Conservation (phyloP, 2,113 vertebrate genomes). For the Bufo gargarizans region DNA sequence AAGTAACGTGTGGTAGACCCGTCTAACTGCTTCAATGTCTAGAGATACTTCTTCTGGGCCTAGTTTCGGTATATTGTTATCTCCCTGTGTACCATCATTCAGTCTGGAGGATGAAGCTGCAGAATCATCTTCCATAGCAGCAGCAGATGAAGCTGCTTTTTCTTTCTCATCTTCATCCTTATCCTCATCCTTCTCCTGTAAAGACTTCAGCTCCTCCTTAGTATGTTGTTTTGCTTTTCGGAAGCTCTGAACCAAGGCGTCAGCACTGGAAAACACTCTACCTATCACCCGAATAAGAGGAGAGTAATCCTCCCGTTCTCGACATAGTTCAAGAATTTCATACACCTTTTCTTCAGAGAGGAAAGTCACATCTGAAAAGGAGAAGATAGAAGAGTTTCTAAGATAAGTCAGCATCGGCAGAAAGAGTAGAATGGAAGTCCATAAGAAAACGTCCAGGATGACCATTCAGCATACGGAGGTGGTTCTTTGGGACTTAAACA, state of each 20-base stretch:
- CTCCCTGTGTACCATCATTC: slow-evolving; percentile 76
- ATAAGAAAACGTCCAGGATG: too few species aligned
- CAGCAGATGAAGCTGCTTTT: slow-evolving; percentile 82
- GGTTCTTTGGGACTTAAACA: too few species aligned
- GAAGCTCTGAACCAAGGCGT: slow-evolving; percentile 91
- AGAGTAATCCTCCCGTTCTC: slow-evolving; percentile 88
- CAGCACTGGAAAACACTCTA: slow-evolving; percentile 90
- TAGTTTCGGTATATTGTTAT: slow-evolving; percentile 74
- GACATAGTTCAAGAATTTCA: slow-evolving; percentile 87
- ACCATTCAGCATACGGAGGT: too few species aligned
- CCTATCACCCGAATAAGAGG: slow-evolving; percentile 90
- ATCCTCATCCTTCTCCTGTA: slow-evolving; percentile 95
- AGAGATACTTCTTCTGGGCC: slow-evolving; percentile 85
- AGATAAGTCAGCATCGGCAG: background rate
- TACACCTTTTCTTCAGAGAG: slow-evolving; percentile 90
- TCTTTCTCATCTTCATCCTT: slow-evolving; percentile 98
- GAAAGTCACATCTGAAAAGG: slow-evolving; percentile 85
- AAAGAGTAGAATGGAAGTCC: too few species aligned
- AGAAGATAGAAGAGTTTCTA: slow-evolving; percentile 5
- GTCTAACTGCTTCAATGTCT: slow-evolving; percentile 88
- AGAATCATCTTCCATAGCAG: slow-evolving; percentile 87
- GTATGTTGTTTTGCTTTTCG: slow-evolving; percentile 81
- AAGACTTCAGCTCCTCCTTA: slow-evolving; percentile 89
- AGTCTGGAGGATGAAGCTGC: slow-evolving; percentile 80
- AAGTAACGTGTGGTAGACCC: slow-evolving; percentile 88